Base-by-base conservation (phyloP, 2,113 vertebrate species). In the human region DNA sequence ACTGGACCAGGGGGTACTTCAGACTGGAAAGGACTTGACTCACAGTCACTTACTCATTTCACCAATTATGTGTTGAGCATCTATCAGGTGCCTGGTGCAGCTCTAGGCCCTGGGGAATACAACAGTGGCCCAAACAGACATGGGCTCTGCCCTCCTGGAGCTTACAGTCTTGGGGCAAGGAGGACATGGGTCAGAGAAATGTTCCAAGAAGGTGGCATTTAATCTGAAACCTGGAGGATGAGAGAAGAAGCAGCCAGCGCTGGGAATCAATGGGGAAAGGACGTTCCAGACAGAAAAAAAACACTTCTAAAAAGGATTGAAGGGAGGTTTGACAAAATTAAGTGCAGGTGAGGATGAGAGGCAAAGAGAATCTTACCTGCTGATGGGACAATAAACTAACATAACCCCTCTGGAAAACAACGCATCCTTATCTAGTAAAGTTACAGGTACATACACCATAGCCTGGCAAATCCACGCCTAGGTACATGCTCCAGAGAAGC, bases 401-500 rank as follows among this genome's bases (percentile, higher is more conserved):
- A 30, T 2, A 35, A 10, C 8, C 30, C n/a, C 48, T 75, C 11
- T 64, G 23, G 75, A 48, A 94, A 82, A 50, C 32, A 57, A 17
- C 0, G 1, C 1, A 2, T 38, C 22, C 30, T 68, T 64, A 22
- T 12, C 75, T 27, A 27, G 57, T 8, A 4, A 72, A 45, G 25
- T 55, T 17, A 12, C 50, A 55, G 8, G 3, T 2, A 40, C 2
- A 4, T 4, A 10, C 4, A 17, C 20, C 12, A 50, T 1, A 52
- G 32, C 40, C 48, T 22, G 30, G 66, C 40, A n/a, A 73, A 23
- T 45, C 43, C 57, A 40, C 20, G 14, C 10, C n/a, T 22, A 18
- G 66, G 45, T 3, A n/a, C 11, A 1, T 10, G 35, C 48, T 73
- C 68, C 68, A 76, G 72, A 85, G 82, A 66, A 52, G 45, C 75